phyloP scores from a whole-genome alignment of 1,140 invertebrate genomes.

The Penaeus indicus region DNA sequence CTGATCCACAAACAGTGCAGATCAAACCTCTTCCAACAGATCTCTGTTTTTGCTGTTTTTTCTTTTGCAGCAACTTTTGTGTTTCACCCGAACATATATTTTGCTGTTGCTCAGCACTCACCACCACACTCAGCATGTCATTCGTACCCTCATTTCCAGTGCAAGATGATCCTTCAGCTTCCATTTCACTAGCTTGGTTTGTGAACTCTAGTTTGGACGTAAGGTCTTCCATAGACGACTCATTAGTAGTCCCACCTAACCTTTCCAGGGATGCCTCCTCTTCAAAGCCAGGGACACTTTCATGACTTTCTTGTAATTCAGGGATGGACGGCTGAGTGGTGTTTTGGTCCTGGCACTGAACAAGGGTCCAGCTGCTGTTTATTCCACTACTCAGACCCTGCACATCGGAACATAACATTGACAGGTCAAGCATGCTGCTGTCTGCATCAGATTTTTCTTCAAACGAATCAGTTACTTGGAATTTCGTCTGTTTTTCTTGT shows the following conservation, averaged over 20 bases:
- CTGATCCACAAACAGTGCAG: constrained; percentile 23
- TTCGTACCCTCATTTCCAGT: too few relatives aligned
- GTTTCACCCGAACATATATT: not conserved
- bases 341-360: constrained; percentile 7
- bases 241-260: too few relatives aligned
- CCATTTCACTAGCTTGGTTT: too few relatives aligned
- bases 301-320: constrained; percentile 8
- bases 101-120: not conserved
- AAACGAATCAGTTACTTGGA: not conserved
- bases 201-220: too few relatives aligned
- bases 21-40: constrained; percentile 33
- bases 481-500: not conserved
- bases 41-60: constrained; percentile 38
- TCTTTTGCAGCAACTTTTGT: constrained; percentile 33
- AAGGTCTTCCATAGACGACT: too few relatives aligned
- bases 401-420: constrained; percentile 19
- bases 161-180: too few relatives aligned
- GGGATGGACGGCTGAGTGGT: not conserved
- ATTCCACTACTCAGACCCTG: not conserved
- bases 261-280: not conserved
- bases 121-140: not conserved
- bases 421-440: constrained; percentile 26
- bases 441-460: constrained; percentile 25
- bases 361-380: constrained; percentile 28
- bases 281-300: not conserved